Evolutionary conservation across 2,888 invertebrate species (phyloP), one percentile per base, ranked within the genome.

Genomic region (Aethes cnicana): DNA sequence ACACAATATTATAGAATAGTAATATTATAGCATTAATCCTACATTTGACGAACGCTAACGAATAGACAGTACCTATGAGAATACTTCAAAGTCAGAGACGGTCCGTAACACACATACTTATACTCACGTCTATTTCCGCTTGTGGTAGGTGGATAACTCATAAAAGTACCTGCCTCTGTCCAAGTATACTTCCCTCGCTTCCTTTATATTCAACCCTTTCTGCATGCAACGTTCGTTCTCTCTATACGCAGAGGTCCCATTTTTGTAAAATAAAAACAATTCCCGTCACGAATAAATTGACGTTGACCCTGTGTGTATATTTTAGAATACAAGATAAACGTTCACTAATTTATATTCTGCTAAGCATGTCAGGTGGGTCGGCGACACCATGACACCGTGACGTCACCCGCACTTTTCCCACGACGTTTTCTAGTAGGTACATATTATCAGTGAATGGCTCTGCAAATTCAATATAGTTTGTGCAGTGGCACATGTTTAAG

Each of bases 341-440:
- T 9, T 47, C 36, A 28, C 30, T 37, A 47, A 37, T 53, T 53
- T 37, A 43, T 53, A 53, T 53, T 53, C 53, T 48, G 42, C 14
- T 36, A 43, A 43, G 42, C 43, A 39, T 46, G 32, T 14, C 30
- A 37, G 39, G 44, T 39, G 21, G 53, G 47, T 53, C 48, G 47
- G 35, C 43, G 53, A 48, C 53, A 53, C 47, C 42, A 30, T 47
- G 47, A 47, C 47, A 41, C 41, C 41, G 39, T 33, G 47, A 25
- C 43, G 25, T 32, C 20, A 26, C 48, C 23, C 14, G 44, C 32
- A 42, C 52, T 46, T 35, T 49, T 52, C 52, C 52, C 52, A 52
- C 52, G 44, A 25, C 39, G 33, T 39, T 52, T 52, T 52, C 52
- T 52, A 52, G 18, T n/a, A n/a, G n/a, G n/a, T 39, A 39, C 46